A percentile compares a stretch with the other conserved stretches of the same genome.
Evolutionary conservation across 2,888 invertebrate species (phyloP).

Genomic region (Stegana nigrithorax): DNA sequence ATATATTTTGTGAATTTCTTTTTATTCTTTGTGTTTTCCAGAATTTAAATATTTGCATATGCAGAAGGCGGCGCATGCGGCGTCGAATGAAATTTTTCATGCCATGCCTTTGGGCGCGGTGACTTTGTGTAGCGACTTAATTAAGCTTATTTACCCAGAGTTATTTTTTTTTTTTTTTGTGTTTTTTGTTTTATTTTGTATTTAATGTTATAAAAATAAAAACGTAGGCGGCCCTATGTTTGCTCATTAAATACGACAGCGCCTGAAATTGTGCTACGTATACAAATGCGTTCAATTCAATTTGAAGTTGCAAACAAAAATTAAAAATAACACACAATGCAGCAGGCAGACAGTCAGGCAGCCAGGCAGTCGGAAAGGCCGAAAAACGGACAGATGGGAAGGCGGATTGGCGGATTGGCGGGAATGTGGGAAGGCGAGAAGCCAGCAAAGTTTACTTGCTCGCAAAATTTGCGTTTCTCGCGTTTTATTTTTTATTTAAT

Average conservation of each 20-base stretch:
- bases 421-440: not conserved
- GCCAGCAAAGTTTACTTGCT: not conserved
- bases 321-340: constrained; percentile 9
- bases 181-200: constrained; percentile 33
- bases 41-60: no score
- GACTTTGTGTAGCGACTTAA: no score
- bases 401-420: not conserved
- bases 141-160: constrained; percentile 40
- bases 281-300: constrained; percentile 39
- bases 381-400: not conserved
- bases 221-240: constrained; percentile 29
- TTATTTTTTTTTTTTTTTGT: not conserved
- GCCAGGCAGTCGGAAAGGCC: not conserved
- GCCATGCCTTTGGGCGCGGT: no score
- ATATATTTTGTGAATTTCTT: no score
- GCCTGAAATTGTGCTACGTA: not conserved
- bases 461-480: no score
- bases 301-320: constrained; percentile 38
- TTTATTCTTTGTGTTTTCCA: no score
- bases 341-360: not conserved
- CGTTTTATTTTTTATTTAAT: no score
- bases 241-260: no score
- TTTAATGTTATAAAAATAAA: constrained; percentile 46
- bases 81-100: no score
- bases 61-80: no score